Percentiles rank a stretch among this genome's conserved stretches.
Conservation (phyloP, 1,140 invertebrate species). For the Papilio xuthus region DNA sequence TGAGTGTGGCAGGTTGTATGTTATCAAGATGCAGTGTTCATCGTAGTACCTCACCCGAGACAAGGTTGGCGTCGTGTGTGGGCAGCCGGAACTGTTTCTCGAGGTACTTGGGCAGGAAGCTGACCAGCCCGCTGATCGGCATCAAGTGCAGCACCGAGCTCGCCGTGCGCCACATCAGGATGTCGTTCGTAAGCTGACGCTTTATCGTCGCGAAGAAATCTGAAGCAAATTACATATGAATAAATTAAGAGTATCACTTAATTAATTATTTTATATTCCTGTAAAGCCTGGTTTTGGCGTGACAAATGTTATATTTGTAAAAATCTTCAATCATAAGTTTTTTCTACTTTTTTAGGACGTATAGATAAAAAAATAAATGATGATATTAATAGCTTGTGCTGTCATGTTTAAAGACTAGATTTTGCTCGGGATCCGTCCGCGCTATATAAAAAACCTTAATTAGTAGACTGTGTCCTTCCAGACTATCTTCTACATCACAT, state of each 20-base stretch:
- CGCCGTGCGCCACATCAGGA: constrained; percentile 94
- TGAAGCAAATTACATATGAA: constrained; percentile 56
- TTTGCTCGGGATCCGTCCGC: too few relatives aligned
- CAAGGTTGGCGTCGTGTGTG: constrained; percentile 94
- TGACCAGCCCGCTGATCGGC: constrained; percentile 95
- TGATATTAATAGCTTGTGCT: too few relatives aligned
- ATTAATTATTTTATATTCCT: neutral
- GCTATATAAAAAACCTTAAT: too few relatives aligned
- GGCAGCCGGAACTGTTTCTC: constrained; percentile 95
- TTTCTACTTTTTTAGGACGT: too few relatives aligned
- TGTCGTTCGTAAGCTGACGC: constrained; percentile 92
- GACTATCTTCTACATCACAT: too few relatives aligned
- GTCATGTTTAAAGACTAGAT: too few relatives aligned
- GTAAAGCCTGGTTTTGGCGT: neutral
- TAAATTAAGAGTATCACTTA: neutral
- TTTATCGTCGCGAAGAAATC: constrained; percentile 95
- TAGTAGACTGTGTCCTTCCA: too few relatives aligned
- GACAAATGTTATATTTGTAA: too few relatives aligned
- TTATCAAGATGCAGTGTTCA: constrained; percentile 35
- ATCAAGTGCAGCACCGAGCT: constrained; percentile 94
- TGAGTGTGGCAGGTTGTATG: neutral
- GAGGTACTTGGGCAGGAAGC: constrained; percentile 96
- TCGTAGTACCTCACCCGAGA: constrained; percentile 87
- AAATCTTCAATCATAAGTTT: too few relatives aligned
- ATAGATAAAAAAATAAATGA: too few relatives aligned